Evolutionary conservation across 1,140 invertebrate genomes (phyloP).

Genomic region (Formica selysi): DNA sequence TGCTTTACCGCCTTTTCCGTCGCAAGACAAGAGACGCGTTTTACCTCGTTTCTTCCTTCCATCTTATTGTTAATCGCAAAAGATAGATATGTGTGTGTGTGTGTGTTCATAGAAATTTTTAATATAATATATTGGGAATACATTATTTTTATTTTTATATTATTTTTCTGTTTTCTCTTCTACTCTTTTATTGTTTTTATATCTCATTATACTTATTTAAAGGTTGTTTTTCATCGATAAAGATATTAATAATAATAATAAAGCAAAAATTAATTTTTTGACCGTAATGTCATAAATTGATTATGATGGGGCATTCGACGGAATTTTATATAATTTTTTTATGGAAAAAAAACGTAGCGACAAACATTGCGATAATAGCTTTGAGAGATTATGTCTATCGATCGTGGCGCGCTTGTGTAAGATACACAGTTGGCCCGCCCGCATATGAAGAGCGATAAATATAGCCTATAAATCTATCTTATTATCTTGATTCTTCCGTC

Average conservation of each 20-base stretch:
- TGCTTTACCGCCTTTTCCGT: conserved; percentile 62
- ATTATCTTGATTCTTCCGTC: conserved; percentile 8
- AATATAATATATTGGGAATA: not conserved
- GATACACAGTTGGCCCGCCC: not conserved
- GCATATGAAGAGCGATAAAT: not conserved
- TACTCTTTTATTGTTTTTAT: not conserved
- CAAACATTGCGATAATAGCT: conserved; percentile 14
- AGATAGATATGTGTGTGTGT: not conserved
- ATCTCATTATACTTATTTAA: not conserved
- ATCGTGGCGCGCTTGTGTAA: conserved; percentile 23
- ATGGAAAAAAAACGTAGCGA: not conserved
- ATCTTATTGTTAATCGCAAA: not conserved
- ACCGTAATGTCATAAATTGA: not conserved
- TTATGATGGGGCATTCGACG: not conserved
- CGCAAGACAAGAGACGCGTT: not conserved
- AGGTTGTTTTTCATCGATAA: not conserved
- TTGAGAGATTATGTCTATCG: not conserved
- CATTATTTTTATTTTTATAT: not conserved
- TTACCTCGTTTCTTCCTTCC: not conserved
- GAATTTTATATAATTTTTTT: not conserved
- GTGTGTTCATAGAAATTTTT: not conserved
- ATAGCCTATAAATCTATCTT: conserved; percentile 33
- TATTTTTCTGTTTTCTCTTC: not conserved
- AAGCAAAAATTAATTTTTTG: not conserved
- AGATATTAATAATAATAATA: not conserved